Conservation (phyloP, 2,797 vertebrate genomes). For the Amblyopsis hoosieri region DNA sequence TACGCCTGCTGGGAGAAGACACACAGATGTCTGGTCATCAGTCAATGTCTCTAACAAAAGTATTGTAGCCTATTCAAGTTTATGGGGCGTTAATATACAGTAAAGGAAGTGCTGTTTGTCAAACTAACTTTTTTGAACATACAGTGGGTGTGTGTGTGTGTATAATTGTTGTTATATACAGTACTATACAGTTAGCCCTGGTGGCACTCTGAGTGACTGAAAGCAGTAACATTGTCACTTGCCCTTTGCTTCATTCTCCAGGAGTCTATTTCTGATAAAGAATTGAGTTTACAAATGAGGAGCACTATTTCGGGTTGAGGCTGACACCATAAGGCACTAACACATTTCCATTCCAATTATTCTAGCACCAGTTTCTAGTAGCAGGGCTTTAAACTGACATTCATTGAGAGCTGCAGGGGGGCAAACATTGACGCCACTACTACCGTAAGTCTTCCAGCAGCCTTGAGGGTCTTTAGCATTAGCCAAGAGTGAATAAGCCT, state of each 20-base stretch:
- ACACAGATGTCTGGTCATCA: slow-evolving; percentile 20
- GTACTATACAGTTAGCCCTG: slow-evolving; percentile 15
- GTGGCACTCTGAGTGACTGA: slow-evolving; percentile 46
- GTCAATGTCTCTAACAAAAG: not conserved
- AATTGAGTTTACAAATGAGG: slow-evolving; percentile 46
- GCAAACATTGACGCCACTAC: not conserved
- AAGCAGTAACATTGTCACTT: slow-evolving; percentile 66
- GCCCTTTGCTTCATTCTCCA: slow-evolving; percentile 63
- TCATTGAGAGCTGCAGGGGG: too few relatives aligned
- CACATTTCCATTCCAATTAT: slow-evolving; percentile 57
- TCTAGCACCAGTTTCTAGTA: slow-evolving; percentile 21
- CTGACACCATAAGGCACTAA: slow-evolving; percentile 43
- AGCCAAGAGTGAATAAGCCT: slow-evolving; percentile 59
- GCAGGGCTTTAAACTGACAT: not conserved
- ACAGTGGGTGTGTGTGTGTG: not conserved
- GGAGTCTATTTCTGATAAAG: slow-evolving; percentile 67
- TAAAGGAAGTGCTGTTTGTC: slow-evolving; percentile 20
- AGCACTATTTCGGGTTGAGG: slow-evolving; percentile 59
- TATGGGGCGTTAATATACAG: slow-evolving; percentile 30
- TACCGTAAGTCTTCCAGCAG: not conserved
- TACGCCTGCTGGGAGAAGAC: slow-evolving; percentile 75
- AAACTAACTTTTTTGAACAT: slow-evolving; percentile 1
- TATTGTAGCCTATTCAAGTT: slow-evolving; percentile 12
- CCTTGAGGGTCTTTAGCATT: slow-evolving; percentile 32
- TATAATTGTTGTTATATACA: slow-evolving; percentile 12